These are phyloP conservation scores for Molossus molossus DNA, from an alignment of 2,797 vertebrate genomes.

Conservation along the genomic window DNA sequence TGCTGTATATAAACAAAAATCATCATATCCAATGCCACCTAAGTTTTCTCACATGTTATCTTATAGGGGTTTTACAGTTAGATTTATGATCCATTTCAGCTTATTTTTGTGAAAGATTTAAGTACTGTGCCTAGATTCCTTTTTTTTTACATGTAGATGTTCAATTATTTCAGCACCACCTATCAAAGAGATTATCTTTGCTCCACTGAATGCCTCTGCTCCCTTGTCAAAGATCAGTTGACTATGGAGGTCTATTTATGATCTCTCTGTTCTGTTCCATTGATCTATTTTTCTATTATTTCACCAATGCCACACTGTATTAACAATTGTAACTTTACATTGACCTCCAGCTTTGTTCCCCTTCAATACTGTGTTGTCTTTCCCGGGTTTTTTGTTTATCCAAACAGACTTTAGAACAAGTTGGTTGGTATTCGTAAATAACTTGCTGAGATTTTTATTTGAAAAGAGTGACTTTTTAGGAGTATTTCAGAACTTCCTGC, in stretches of 20 bases:
- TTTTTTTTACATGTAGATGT: neutral
- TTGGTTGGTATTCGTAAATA: neutral
- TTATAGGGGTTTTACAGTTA: neutral
- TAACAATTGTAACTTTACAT: neutral
- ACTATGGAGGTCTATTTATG: neutral
- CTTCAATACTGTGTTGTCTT: neutral
- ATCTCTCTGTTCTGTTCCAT: neutral
- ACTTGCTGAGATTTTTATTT: neutral
- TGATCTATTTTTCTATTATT: neutral
- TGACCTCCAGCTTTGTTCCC: neutral
- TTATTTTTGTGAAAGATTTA: neutral
- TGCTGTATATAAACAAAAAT: neutral
- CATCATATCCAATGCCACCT: too few species aligned
- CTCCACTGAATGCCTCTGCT: neutral
- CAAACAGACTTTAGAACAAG: neutral
- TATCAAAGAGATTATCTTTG: neutral
- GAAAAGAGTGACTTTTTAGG: neutral
- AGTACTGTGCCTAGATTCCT: neutral
- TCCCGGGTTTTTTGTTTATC: neutral
- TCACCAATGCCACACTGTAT: neutral
- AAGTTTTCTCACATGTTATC: neutral
- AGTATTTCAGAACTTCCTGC: neutral
- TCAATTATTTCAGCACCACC: neutral
- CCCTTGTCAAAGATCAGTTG: neutral
- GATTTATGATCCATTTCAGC: neutral